A percentile compares a stretch with the other conserved stretches of the same genome.
These are phyloP conservation scores for Clepsis dumicolana DNA, from an alignment of 2,888 invertebrate species.

Conservation along the genomic window DNA sequence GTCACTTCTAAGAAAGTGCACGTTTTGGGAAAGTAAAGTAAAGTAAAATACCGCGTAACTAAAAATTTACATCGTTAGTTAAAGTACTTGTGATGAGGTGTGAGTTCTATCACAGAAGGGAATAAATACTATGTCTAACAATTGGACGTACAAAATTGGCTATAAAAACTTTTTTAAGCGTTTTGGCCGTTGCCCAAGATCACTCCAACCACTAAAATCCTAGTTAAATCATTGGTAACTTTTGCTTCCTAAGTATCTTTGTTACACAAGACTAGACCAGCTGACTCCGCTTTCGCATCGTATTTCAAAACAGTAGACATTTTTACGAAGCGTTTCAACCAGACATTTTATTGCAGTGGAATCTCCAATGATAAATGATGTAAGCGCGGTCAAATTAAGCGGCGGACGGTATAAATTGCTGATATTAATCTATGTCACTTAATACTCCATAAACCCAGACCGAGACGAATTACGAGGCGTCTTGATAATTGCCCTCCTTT, in stretches of 20 bases:
- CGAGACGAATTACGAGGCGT: slow-evolving; percentile 65
- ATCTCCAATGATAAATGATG: slow-evolving; percentile 44
- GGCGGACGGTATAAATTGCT: slow-evolving; percentile 62
- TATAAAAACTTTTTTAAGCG: too few species aligned
- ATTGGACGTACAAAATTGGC: too few species aligned
- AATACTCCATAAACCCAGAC: slow-evolving; percentile 70
- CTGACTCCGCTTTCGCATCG: neutral
- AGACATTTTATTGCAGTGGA: slow-evolving; percentile 35
- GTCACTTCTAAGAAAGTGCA: too few species aligned
- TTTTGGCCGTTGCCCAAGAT: too few species aligned
- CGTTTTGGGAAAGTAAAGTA: too few species aligned
- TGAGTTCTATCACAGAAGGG: too few species aligned
- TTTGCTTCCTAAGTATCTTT: neutral
- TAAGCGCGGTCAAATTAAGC: slow-evolving; percentile 52
- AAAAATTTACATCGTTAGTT: too few species aligned
- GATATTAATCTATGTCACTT: slow-evolving; percentile 76
- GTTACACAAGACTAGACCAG: neutral
- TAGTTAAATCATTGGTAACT: too few species aligned
- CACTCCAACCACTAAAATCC: too few species aligned
- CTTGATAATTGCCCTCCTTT: slow-evolving; percentile 50
- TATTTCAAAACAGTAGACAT: slow-evolving; percentile 18
- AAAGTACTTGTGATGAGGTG: too few species aligned
- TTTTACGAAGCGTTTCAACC: slow-evolving; percentile 16
- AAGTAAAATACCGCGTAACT: too few species aligned
- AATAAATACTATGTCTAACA: too few species aligned